These are phyloP conservation scores for Rostratula benghalensis DNA, from an alignment of 2,113 vertebrate species.

Conservation along the genomic window DNA sequence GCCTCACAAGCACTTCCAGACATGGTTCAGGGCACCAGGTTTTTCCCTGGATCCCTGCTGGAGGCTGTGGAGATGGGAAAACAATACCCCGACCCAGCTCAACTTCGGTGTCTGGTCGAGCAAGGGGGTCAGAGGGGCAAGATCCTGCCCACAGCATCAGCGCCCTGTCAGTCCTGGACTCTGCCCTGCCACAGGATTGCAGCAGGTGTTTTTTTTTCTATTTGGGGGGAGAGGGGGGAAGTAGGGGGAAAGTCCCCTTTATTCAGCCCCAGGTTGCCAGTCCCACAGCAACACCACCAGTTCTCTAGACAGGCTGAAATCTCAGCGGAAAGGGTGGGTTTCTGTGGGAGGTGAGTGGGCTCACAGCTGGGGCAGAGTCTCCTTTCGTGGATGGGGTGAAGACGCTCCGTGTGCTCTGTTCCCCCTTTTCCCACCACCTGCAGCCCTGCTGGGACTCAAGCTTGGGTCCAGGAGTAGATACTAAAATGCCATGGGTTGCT, in stretches of 20 bases:
- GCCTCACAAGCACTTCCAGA: neutral
- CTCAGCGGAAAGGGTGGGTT: neutral
- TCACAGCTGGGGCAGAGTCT: neutral
- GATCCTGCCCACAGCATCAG: neutral
- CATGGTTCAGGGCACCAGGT: neutral
- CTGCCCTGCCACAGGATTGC: fast-evolving
- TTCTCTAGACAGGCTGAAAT: neutral
- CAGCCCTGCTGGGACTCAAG: no score
- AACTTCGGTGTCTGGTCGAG: fast-evolving
- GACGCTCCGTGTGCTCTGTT: neutral
- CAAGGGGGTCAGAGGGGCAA: fast-evolving
- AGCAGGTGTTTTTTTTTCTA: fast-evolving
- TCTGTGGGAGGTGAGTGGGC: no score
- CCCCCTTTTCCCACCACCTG: neutral
- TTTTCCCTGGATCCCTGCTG: neutral
- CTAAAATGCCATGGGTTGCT: no score
- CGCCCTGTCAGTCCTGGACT: neutral
- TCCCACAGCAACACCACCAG: fast-evolving
- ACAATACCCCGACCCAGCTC: neutral
- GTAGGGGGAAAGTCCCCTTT: neutral
- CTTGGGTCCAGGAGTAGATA: neutral
- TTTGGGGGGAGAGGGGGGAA: no score
- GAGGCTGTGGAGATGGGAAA: neutral
- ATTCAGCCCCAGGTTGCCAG: neutral
- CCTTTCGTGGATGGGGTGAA: fast-evolving